Percentiles rank a stretch among this genome's conserved stretches.
Conservation (phyloP, 1,140 invertebrate species). For the Euura lappo region DNA sequence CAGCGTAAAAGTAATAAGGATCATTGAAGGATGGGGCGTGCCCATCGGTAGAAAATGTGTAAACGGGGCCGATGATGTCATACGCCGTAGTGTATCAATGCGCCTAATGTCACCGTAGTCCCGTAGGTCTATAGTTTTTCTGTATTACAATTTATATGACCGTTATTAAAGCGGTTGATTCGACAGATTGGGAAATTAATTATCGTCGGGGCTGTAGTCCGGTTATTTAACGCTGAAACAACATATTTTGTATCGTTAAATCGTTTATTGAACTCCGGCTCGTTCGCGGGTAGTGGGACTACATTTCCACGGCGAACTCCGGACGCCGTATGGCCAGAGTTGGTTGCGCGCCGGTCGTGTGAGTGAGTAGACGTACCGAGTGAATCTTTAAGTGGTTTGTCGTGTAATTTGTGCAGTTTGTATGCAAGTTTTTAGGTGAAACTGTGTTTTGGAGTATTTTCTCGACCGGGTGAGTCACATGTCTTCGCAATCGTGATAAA, state of each 20-base stretch:
- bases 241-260: too few relatives aligned
- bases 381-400: constrained; percentile 38
- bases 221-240: background rate
- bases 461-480: constrained; percentile 40
- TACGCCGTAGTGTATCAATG: constrained; percentile 40
- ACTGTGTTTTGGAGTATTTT: constrained; percentile 41
- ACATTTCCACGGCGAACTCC: constrained; percentile 34
- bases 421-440: constrained; percentile 44
- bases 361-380: constrained; percentile 36
- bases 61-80: constrained; percentile 50
- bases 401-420: constrained; percentile 36
- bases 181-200: background rate
- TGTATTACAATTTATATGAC: background rate
- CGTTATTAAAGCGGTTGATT: background rate
- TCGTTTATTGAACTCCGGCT: too few relatives aligned
- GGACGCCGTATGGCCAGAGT: constrained; percentile 33
- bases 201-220: background rate
- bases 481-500: background rate
- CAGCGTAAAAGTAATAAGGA: background rate
- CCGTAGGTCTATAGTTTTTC: background rate
- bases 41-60: constrained; percentile 41
- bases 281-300: constrained; percentile 14
- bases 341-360: constrained; percentile 56
- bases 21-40: constrained; percentile 44
- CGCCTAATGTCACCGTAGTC: constrained; percentile 24